Percentiles rank a stretch among this genome's conserved stretches.
These are phyloP conservation scores for Dinothrombium tinctorium DNA, from an alignment of 1,140 invertebrate genomes.

Conservation along the genomic window DNA sequence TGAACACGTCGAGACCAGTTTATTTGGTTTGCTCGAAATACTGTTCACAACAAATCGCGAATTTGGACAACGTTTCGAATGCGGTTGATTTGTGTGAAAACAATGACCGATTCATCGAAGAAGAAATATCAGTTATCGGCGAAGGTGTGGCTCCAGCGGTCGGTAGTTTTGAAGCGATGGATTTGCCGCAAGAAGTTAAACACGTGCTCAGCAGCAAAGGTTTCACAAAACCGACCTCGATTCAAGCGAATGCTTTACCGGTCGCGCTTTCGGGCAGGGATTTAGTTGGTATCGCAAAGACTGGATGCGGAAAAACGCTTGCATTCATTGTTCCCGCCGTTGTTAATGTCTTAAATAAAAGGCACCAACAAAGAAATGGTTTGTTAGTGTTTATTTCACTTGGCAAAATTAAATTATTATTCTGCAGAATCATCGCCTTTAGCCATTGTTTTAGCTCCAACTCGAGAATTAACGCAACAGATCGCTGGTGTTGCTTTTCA, in stretches of 20 bases:
- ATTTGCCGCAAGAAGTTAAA: slow-evolving; percentile 5
- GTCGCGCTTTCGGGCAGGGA: slow-evolving; percentile 74
- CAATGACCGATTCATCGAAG: too few relatives aligned
- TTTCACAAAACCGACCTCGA: slow-evolving; percentile 35
- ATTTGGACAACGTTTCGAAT: too few relatives aligned
- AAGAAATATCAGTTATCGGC: slow-evolving; percentile 3
- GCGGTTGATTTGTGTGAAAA: too few relatives aligned
- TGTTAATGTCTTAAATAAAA: slow-evolving; percentile 24
- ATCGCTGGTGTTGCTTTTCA: slow-evolving; percentile 96
- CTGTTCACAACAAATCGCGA: too few relatives aligned
- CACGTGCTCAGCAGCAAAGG: slow-evolving; percentile 12
- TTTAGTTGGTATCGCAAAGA: slow-evolving; percentile 77
- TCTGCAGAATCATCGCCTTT: too few relatives aligned
- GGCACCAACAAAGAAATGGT: slow-evolving; percentile 8
- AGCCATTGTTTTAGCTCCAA: slow-evolving; percentile 62
- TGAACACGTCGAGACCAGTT: too few relatives aligned
- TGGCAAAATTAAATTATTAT: too few relatives aligned
- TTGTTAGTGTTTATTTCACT: too few relatives aligned
- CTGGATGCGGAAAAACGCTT: slow-evolving; percentile 67
- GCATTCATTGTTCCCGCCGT: slow-evolving; percentile 32
- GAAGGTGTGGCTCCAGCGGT: slow-evolving; percentile 1
- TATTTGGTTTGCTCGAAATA: too few relatives aligned
- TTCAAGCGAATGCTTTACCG: slow-evolving; percentile 69
- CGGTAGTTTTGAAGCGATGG: slow-evolving; percentile 1
- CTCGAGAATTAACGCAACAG: slow-evolving; percentile 93